Evolutionary conservation across 2,797 vertebrate species (phyloP).

Genomic region (Loris lydekkerianus): DNA sequence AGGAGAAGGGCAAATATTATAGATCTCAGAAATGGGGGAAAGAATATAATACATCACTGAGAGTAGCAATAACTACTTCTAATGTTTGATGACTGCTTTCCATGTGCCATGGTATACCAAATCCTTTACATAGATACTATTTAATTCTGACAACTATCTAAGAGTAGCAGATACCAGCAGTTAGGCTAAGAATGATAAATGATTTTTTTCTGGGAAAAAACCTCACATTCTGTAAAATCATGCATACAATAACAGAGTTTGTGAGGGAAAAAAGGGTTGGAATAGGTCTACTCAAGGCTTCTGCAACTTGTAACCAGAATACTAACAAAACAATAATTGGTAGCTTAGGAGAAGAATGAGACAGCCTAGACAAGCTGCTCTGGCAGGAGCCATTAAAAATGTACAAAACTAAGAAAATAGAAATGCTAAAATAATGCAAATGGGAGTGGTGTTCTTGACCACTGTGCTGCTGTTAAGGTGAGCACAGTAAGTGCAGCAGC

Average conservation of each 20-base stretch:
- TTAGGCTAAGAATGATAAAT: background rate
- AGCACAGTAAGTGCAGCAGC: background rate
- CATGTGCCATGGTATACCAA: background rate
- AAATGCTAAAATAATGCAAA: conserved; percentile 22
- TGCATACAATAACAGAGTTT: conserved; percentile 23
- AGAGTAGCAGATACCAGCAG: background rate
- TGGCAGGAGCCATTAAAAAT: background rate
- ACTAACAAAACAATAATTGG: background rate
- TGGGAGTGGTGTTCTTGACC: background rate
- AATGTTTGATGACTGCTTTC: background rate
- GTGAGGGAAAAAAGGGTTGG: background rate
- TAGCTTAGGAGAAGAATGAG: conserved; percentile 5
- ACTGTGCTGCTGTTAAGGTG: background rate
- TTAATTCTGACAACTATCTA: background rate
- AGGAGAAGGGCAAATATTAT: background rate
- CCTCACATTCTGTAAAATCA: background rate
- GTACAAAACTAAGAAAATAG: background rate
- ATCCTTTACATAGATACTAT: background rate
- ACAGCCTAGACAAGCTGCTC: background rate
- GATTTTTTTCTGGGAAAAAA: background rate
- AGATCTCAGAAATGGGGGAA: background rate
- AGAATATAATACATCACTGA: background rate
- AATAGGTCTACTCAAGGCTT: background rate
- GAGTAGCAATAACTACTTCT: background rate
- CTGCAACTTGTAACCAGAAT: background rate